Conservation (phyloP, 2,113 vertebrate species). For the Zosterops borbonicus region DNA sequence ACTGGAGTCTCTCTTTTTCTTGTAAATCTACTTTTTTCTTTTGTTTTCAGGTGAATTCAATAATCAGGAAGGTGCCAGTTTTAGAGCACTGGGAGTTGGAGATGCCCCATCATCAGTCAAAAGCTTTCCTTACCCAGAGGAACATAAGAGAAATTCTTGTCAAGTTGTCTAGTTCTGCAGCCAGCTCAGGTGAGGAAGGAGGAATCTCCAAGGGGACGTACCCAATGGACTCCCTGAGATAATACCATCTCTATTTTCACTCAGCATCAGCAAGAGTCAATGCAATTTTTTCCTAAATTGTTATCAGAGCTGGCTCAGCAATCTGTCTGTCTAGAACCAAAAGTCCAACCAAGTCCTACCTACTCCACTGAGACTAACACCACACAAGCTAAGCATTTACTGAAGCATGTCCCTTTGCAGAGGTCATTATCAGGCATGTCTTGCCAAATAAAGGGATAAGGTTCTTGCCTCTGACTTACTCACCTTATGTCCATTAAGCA, state of each 20-base stretch:
- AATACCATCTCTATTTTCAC: slow-evolving; percentile 1
- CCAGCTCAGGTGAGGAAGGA: slow-evolving; percentile 12
- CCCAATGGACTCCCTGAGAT: not conserved
- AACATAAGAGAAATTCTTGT: slow-evolving; percentile 6
- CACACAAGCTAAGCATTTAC: not conserved
- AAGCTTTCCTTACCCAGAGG: not conserved
- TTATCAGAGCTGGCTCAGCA: slow-evolving; percentile 29
- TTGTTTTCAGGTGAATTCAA: slow-evolving; percentile 51
- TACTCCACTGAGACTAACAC: not conserved
- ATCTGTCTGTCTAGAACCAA: not conserved
- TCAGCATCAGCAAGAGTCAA: slow-evolving; percentile 23
- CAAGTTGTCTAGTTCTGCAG: not conserved
- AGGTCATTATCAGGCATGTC: not conserved
- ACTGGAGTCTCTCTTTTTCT: slow-evolving; percentile 38
- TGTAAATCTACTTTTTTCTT: slow-evolving; percentile 58
- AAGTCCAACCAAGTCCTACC: not conserved
- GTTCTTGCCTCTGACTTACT: not conserved
- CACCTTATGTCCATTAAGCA: not conserved
- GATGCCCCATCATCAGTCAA: not conserved
- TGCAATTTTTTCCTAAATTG: not conserved
- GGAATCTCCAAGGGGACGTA: slow-evolving; percentile 14
- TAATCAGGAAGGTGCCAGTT: slow-evolving; percentile 10
- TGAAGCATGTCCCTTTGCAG: not conserved
- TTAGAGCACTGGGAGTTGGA: slow-evolving; percentile 29
- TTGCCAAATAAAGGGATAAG: not conserved